Percentiles rank a stretch among this genome's conserved stretches.
Evolutionary conservation across 1,140 invertebrate genomes (phyloP).

Genomic region (Cydia fagiglandana): DNA sequence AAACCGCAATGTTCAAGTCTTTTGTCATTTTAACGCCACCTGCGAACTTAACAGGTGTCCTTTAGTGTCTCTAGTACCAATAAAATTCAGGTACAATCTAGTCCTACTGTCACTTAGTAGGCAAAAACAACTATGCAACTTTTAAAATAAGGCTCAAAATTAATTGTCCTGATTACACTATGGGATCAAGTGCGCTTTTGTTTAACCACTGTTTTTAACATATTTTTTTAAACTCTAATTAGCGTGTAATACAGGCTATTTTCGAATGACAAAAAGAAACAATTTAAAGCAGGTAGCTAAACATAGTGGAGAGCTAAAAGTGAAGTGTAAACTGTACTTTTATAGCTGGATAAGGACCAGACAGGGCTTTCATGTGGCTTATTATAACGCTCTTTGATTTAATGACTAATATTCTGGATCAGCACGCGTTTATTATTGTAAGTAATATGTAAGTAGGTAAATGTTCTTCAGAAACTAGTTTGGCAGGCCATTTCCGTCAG

Average conservation of each 20-base stretch:
- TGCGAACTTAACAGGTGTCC: neutral
- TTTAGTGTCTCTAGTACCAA: constrained; percentile 10
- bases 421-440: neutral
- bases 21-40: neutral
- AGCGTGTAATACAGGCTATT: neutral
- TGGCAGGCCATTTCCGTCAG: no score
- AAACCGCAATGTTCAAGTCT: no score
- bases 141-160: neutral
- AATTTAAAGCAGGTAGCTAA: neutral
- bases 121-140: neutral
- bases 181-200: neutral
- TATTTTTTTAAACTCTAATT: neutral
- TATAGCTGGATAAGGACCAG: neutral
- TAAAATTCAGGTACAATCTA: neutral
- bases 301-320: neutral
- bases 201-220: neutral
- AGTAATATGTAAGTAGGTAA: no score
- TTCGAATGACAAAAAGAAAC: neutral
- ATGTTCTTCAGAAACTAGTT: no score
- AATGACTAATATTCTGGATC: neutral
- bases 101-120: neutral
- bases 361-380: neutral
- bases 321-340: neutral
- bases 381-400: neutral
- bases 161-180: neutral